Percentiles rank a stretch among this genome's conserved stretches.
Conservation (phyloP, 2,797 vertebrate genomes). For the Bovichtus diacanthus region DNA sequence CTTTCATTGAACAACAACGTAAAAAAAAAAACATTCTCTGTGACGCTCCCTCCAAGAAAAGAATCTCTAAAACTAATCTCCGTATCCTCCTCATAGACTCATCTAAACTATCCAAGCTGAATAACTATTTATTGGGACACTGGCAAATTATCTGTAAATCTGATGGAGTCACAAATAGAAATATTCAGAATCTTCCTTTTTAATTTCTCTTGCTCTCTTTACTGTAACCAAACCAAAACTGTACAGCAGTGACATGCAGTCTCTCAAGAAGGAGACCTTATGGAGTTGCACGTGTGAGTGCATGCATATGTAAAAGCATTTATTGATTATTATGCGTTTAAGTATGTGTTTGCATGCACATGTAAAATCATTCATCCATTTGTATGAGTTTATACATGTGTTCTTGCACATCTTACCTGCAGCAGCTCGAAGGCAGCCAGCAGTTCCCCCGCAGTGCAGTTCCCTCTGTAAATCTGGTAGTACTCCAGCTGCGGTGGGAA, state of each 20-base stretch:
- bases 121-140: neutral
- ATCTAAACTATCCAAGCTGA: neutral
- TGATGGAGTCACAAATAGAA: neutral
- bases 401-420: slow-evolving; percentile 85
- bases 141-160: neutral
- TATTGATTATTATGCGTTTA: neutral
- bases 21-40: too few species aligned
- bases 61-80: too few species aligned
- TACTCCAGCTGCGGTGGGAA: slow-evolving; percentile 97
- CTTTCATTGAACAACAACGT: too few species aligned
- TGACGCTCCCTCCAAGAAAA: neutral
- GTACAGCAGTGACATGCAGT: neutral
- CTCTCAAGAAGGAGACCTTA: neutral
- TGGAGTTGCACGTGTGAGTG: neutral
- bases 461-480: slow-evolving; percentile 97
- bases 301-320: neutral
- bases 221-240: neutral
- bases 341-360: neutral
- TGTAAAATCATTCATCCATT: neutral
- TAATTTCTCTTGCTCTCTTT: neutral
- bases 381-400: neutral
- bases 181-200: neutral
- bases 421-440: slow-evolving; percentile 97
- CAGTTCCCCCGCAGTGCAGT: slow-evolving; percentile 92
- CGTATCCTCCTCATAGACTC: neutral